A percentile compares a stretch with the other conserved stretches of the same genome.
phyloP scores from a whole-genome alignment of 2,888 invertebrate species.

The Drosophila pseudotakahashii region DNA sequence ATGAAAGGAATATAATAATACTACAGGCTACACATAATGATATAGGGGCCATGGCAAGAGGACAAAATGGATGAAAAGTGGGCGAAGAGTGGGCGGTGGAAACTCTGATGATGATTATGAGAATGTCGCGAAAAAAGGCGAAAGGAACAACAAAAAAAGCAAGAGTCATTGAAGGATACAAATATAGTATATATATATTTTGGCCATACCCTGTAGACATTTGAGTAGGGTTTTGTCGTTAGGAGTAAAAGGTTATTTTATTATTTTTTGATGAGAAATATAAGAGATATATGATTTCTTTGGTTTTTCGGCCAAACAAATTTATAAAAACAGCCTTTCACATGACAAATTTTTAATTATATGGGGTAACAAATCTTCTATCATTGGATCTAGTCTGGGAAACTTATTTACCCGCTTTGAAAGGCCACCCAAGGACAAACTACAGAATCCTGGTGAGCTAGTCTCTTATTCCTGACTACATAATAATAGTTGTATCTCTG shows the following conservation, averaged over 20 bases:
- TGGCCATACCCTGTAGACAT: constrained; percentile 1
- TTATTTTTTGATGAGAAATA: too few relatives aligned
- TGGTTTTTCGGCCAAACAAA: background rate
- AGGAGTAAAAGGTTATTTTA: background rate
- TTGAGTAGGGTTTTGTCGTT: background rate
- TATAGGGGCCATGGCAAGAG: constrained; percentile 30
- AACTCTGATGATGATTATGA: constrained; percentile 44
- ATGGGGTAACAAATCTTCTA: background rate
- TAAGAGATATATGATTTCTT: too few relatives aligned
- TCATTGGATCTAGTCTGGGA: background rate
- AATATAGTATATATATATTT: background rate
- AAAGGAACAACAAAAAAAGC: constrained; percentile 20
- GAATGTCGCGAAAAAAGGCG: constrained; percentile 27
- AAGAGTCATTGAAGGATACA: constrained; percentile 12
- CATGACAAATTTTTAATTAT: background rate
- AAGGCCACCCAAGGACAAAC: constrained; percentile 30
- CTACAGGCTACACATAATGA: constrained; percentile 39
- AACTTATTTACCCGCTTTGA: constrained; percentile 14
- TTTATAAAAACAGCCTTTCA: background rate
- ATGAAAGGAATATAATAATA: constrained; percentile 39
- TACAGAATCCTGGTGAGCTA: constrained; percentile 1
- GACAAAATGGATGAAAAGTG: constrained; percentile 24
- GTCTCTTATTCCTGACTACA: constrained; percentile 1
- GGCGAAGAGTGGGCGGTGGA: background rate
- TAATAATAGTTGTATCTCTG: constrained; percentile 20